phyloP scores from a whole-genome alignment of 2,888 invertebrate genomes.

The Chelonus formosanus region DNA sequence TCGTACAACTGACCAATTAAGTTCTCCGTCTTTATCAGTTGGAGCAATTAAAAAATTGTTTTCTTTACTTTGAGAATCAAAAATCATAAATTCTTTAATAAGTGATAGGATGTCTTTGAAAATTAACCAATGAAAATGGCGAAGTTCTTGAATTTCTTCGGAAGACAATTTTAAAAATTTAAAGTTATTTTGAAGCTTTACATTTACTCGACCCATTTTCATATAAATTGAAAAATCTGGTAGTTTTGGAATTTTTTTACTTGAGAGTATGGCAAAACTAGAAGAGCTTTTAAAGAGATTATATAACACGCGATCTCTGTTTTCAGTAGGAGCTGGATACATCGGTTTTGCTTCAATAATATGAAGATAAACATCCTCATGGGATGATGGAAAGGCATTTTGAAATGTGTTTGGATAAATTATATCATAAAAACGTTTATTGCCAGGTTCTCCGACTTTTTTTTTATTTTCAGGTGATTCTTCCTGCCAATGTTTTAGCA shows the following conservation, averaged over 20 bases:
- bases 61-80: constrained; percentile 69
- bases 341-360: constrained; percentile 69
- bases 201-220: constrained; percentile 70
- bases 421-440: constrained; percentile 50
- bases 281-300: constrained; percentile 66
- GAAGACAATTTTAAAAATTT: constrained; percentile 64
- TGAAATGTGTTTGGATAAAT: constrained; percentile 65
- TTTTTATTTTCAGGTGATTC: constrained; percentile 36
- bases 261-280: constrained; percentile 74
- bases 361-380: constrained; percentile 68
- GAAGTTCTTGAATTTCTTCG: constrained; percentile 68
- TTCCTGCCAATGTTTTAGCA: constrained; percentile 75
- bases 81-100: constrained; percentile 71
- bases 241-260: constrained; percentile 70
- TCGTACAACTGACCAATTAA: constrained; percentile 72
- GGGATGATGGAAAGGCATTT: constrained; percentile 57
- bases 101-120: constrained; percentile 76
- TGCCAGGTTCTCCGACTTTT: constrained; percentile 47
- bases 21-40: constrained; percentile 60
- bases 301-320: constrained; percentile 67
- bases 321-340: constrained; percentile 65
- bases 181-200: constrained; percentile 68
- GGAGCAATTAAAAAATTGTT: constrained; percentile 65
- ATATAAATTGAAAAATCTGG: constrained; percentile 78
- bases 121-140: constrained; percentile 77